These are phyloP conservation scores for Lasiurus cinereus DNA, from an alignment of 2,113 vertebrate genomes.

Conservation along the genomic window DNA sequence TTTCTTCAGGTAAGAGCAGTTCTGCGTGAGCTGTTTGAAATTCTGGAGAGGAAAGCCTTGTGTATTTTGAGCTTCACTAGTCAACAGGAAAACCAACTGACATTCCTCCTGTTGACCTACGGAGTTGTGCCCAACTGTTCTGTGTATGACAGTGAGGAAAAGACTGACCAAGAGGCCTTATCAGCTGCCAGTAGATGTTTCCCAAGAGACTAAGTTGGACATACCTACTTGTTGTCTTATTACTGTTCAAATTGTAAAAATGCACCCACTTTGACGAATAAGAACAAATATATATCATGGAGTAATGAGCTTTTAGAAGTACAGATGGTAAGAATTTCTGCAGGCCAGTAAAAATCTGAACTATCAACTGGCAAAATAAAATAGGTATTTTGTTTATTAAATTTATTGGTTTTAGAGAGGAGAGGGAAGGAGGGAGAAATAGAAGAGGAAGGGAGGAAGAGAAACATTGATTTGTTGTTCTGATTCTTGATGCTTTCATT, in stretches of 20 bases:
- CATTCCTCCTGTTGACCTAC: background rate
- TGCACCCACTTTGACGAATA: background rate
- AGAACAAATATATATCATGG: background rate
- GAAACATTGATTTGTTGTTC: too few relatives aligned
- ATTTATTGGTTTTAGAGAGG: too few relatives aligned
- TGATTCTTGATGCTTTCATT: too few relatives aligned
- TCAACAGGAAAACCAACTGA: background rate
- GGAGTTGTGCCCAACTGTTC: background rate
- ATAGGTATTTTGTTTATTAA: too few relatives aligned
- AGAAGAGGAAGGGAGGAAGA: too few relatives aligned
- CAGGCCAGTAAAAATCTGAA: constrained; percentile 15
- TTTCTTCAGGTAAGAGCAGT: constrained; percentile 93
- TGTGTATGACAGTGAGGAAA: background rate
- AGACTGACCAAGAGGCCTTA: background rate
- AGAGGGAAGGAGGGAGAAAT: too few relatives aligned
- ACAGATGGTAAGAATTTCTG: background rate
- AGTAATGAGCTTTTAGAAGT: constrained; percentile 18
- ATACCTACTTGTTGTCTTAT: background rate
- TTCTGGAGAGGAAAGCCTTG: background rate
- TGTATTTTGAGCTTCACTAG: constrained; percentile 1
- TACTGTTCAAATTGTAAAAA: background rate
- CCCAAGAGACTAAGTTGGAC: background rate
- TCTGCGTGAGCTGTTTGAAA: background rate
- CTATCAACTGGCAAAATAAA: constrained; percentile 2
- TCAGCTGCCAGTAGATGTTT: background rate